Evolutionary conservation across 2,797 vertebrate species (phyloP).

Genomic region (Hapalemur alaotrensis): DNA sequence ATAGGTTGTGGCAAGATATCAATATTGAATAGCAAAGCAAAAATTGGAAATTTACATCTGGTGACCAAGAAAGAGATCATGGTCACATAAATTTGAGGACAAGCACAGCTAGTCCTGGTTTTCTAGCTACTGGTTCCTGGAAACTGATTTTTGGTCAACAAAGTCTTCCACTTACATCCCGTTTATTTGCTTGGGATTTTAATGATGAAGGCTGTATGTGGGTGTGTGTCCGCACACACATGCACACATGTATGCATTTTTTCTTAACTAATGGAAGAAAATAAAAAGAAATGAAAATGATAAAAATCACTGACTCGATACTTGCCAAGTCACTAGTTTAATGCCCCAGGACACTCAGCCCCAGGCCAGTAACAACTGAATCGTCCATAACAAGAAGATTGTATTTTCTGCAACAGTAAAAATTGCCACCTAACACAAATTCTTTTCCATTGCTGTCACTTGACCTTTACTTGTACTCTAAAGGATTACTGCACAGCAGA

Average conservation of each 20-base stretch:
- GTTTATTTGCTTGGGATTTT: not conserved
- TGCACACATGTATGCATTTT: not conserved
- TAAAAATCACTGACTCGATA: not conserved
- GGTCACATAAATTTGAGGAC: not conserved
- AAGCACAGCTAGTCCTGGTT: not conserved
- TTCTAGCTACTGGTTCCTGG: not conserved
- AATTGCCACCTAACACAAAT: not conserved
- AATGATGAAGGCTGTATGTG: not conserved
- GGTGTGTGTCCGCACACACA: fast-evolving
- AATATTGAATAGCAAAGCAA: not conserved
- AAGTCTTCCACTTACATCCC: not conserved
- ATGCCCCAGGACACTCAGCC: not conserved
- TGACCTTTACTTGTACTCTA: not conserved
- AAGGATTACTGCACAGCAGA: not conserved
- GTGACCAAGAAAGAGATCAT: not conserved
- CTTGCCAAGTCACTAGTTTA: not conserved
- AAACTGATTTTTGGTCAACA: not conserved
- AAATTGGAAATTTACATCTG: not conserved
- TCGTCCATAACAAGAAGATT: not conserved
- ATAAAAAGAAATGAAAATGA: not conserved
- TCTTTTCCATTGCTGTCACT: not conserved
- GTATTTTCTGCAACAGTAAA: not conserved
- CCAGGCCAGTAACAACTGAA: not conserved
- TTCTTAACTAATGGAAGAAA: not conserved
- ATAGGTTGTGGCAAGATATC: not conserved